Conservation (phyloP, 2,888 invertebrate species). For the Tridacna crocea region DNA sequence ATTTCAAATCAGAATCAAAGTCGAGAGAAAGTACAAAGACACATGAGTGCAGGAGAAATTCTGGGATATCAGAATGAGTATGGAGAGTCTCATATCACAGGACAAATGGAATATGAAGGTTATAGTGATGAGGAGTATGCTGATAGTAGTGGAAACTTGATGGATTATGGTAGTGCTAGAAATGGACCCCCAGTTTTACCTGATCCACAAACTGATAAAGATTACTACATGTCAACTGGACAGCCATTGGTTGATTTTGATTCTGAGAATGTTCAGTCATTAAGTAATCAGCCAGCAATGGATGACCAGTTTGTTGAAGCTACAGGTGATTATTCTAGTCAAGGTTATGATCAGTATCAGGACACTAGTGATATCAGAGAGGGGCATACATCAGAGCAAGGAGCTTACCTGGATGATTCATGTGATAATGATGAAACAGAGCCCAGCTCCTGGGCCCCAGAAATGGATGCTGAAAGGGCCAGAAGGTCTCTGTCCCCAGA, state of each 20-base stretch:
- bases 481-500: conserved; percentile 58
- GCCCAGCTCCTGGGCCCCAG: conserved; percentile 53
- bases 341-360: conserved; percentile 28
- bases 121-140: conserved; percentile 54
- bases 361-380: conserved; percentile 1
- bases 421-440: conserved; percentile 48
- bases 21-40: conserved; percentile 23
- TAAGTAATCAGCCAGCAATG: not conserved
- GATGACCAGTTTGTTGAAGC: conserved; percentile 1
- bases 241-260: conserved; percentile 42
- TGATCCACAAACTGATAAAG: conserved; percentile 25
- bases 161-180: conserved; percentile 28
- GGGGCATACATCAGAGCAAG: conserved; percentile 9
- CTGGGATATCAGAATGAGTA: conserved; percentile 59
- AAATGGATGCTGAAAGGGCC: conserved; percentile 49
- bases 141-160: conserved; percentile 22
- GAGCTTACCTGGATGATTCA: conserved; percentile 14
- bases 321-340: conserved; percentile 31
- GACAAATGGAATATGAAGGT: conserved; percentile 52
- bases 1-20: conserved; percentile 20
- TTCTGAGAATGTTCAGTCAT: conserved; percentile 6
- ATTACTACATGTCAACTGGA: conserved; percentile 43
- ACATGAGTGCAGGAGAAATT: conserved; percentile 61
- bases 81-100: conserved; percentile 48
- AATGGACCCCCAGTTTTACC: conserved; percentile 9